Base-by-base conservation (phyloP, 2,113 vertebrate species). In the Ifrita kowaldi region DNA sequence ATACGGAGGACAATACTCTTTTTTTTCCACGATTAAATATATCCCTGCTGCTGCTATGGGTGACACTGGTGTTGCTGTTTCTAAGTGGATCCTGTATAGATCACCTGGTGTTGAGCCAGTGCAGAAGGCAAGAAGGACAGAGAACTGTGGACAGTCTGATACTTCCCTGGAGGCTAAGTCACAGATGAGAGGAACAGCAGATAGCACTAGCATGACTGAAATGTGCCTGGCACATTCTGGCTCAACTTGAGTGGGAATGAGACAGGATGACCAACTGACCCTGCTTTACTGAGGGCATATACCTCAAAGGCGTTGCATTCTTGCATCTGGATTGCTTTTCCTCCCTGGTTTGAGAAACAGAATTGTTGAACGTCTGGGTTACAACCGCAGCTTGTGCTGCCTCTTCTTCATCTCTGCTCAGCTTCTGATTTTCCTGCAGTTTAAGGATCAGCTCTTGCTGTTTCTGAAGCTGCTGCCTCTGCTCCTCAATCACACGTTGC, bases 381-480 rank as follows among this genome's bases (percentile, higher is more conserved):
- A 69, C 52, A 59, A 74, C 92, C 3, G 57, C 26, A 20, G 93
- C 85, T 82, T 62, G 96, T 80, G 97, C 84, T 41, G 89, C 84
- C 59, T 98, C 98, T 96, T 97, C 97, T 94, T 82, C 95, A 35
- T 97, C 86, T 80, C 96, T 97, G 53, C 94, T 96, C 76, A 98
- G 84, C 35, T 95, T 97, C 95, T 98, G 98, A 77, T 97, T 96
- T 96, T 98, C 95, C 94, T 97, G 98, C 84, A 99, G 98, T 47
- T 87, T 96, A 22, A 94, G 84, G 74, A 99, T 99, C 87, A 98
- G 95, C 82, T 98, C 97, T 84, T 98, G 97, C 96, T 99, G 99
- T 91, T 99, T 98, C 95, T 98, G 97, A 93, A 99, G 98, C 88
- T 98, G 98, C 91, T 96, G 98, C 87, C 95, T 98, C 91, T 99